phyloP scores from a whole-genome alignment of 2,797 vertebrate species.

The Anguilla anguilla region DNA sequence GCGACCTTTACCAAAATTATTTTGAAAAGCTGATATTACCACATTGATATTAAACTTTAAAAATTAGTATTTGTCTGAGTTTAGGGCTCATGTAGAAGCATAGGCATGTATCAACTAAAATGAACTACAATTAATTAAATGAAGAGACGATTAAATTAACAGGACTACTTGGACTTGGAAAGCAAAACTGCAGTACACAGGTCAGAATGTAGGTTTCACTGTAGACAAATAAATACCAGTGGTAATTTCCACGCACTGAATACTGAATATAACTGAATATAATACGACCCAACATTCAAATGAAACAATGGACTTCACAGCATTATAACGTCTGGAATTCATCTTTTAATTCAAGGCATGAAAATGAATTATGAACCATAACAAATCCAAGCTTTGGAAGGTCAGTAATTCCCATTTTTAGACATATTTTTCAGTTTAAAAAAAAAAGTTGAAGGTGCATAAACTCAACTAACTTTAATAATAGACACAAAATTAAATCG shows the following conservation, averaged over 20 bases:
- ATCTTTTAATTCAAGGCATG: not conserved
- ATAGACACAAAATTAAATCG: not conserved
- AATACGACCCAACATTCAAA: not conserved
- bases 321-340: not conserved
- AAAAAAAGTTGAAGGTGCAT: not conserved
- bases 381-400: not conserved
- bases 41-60: not conserved
- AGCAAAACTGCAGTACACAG: conserved; percentile 36
- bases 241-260: not conserved
- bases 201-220: conserved; percentile 46
- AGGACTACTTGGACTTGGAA: not conserved
- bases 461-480: not conserved
- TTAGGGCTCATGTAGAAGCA: not conserved
- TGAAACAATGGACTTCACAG: not conserved
- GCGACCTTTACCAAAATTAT: not conserved
- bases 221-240: not conserved
- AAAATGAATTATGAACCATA: not conserved
- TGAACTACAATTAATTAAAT: too few species aligned
- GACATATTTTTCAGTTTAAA: too few species aligned
- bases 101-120: not conserved
- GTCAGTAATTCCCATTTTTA: not conserved
- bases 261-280: not conserved
- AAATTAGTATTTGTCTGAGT: not conserved
- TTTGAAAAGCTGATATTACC: not conserved
- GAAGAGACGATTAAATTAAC: too few species aligned